Percentiles rank a stretch among this genome's conserved stretches.
These are phyloP conservation scores for Drosophila melanosoma DNA, from an alignment of 2,888 invertebrate genomes.

Conservation along the genomic window DNA sequence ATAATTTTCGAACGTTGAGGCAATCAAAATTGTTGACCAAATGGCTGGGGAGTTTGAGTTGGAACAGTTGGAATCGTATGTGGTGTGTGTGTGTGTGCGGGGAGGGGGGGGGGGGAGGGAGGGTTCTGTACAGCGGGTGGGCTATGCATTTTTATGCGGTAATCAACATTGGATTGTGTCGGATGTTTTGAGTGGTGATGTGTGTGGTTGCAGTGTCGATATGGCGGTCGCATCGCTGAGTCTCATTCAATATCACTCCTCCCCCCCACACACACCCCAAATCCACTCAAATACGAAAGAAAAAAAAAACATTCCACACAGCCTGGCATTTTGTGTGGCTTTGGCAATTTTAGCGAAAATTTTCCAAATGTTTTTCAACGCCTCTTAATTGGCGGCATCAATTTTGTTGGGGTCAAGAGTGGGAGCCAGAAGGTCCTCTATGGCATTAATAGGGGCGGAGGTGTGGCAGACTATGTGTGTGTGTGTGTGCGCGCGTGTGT, in stretches of 20 bases:
- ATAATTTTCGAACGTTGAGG: conserved; percentile 69
- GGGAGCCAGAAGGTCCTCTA: not conserved
- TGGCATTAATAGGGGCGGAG: not conserved
- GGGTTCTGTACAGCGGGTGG: conserved; percentile 1
- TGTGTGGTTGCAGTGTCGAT: conserved; percentile 64
- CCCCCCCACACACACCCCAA: not conserved
- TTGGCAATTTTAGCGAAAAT: conserved; percentile 48
- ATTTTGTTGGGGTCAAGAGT: conserved; percentile 39
- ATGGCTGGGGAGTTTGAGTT: conserved; percentile 8
- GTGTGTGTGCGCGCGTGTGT: not conserved
- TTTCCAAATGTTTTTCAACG: conserved; percentile 71
- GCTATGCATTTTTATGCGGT: conserved; percentile 74
- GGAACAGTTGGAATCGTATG: not conserved
- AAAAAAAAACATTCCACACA: not conserved
- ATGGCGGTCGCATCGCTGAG: conserved; percentile 21
- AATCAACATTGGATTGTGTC: conserved; percentile 79
- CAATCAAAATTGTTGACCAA: conserved; percentile 78
- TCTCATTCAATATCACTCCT: conserved; percentile 2
- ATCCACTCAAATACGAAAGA: not conserved
- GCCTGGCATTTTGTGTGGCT: conserved; percentile 25
- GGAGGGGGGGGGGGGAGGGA: too few species aligned
- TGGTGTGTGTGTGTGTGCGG: not conserved
- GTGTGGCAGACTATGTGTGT: not conserved
- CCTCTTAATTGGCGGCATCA: conserved; percentile 79
- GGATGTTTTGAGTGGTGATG: conserved; percentile 75